Percentiles rank a stretch among this genome's conserved stretches.
Evolutionary conservation across 1,140 invertebrate species (phyloP).

Genomic region (Diabrotica undecimpunctata): DNA sequence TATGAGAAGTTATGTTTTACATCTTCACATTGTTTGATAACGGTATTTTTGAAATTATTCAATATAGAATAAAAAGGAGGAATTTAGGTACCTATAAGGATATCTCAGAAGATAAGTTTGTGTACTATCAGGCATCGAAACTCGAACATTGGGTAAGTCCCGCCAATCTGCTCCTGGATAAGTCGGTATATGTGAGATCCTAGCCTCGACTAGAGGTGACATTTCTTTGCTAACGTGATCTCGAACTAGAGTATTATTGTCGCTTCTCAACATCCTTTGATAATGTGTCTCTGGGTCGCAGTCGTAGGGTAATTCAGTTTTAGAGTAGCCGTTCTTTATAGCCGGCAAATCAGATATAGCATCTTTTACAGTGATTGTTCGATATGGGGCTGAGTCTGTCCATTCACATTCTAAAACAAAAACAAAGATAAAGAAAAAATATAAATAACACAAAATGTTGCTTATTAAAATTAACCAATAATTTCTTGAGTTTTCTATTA

Average conservation of each 20-base stretch:
- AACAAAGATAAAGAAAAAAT: too few relatives aligned
- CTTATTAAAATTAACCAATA: too few relatives aligned
- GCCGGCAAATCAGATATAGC: conserved; percentile 79
- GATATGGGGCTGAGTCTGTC: conserved; percentile 37
- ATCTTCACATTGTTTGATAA: too few relatives aligned
- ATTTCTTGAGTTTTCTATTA: too few relatives aligned
- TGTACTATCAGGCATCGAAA: conserved; percentile 68
- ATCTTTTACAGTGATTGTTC: conserved; percentile 62
- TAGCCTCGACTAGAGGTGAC: conserved; percentile 71
- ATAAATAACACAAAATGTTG: too few relatives aligned
- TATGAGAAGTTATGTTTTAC: too few relatives aligned
- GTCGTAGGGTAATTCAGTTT: conserved; percentile 70
- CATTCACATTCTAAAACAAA: conserved; percentile 32
- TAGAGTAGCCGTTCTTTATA: conserved; percentile 70
- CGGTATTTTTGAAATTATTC: too few relatives aligned
- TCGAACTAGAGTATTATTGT: conserved; percentile 35
- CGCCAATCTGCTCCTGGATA: conserved; percentile 80
- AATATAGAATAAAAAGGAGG: too few relatives aligned
- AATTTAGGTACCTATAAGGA: conserved; percentile 31
- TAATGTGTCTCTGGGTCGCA: conserved; percentile 71
- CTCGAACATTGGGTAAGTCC: conserved; percentile 78
- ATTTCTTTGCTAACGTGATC: conserved; percentile 88
- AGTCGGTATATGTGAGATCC: conserved; percentile 74
- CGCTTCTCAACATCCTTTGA: conserved; percentile 66
- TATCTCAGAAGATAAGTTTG: conserved; percentile 59